phyloP scores from a whole-genome alignment of 2,113 vertebrate genomes.

The Cygnus buccinator region DNA sequence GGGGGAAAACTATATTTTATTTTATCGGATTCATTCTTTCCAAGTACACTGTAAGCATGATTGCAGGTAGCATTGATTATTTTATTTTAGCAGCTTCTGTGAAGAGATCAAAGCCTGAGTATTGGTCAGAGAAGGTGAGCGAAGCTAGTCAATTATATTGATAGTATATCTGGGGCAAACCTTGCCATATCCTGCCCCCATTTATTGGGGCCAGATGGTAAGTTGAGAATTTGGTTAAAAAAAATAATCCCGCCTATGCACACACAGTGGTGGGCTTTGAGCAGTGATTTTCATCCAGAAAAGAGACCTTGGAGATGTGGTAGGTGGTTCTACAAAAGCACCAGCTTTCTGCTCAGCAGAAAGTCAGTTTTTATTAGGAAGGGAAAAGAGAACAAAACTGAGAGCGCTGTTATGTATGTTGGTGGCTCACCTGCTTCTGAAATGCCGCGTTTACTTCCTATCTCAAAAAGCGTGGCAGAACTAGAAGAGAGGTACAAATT shows the following conservation, averaged over 20 bases:
- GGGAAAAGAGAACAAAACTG: neutral
- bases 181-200: neutral
- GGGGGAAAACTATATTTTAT: neutral
- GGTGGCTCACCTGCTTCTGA: neutral
- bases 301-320: neutral
- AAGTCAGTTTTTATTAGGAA: neutral
- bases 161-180: neutral
- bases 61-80: neutral
- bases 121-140: neutral
- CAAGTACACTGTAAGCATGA: neutral
- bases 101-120: neutral
- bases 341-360: neutral
- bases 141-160: neutral
- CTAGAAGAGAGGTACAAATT: neutral
- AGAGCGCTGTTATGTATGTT: neutral
- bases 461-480: neutral
- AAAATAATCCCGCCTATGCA: neutral
- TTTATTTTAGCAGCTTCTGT: neutral
- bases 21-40: neutral
- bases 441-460: neutral
- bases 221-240: neutral
- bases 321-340: neutral
- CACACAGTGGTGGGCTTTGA: neutral
- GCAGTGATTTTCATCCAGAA: neutral
- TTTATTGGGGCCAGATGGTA: neutral